Percentiles rank a stretch among this genome's conserved stretches.
Conservation (phyloP, 2,888 invertebrate genomes). For the Epirrhoe alternata region DNA sequence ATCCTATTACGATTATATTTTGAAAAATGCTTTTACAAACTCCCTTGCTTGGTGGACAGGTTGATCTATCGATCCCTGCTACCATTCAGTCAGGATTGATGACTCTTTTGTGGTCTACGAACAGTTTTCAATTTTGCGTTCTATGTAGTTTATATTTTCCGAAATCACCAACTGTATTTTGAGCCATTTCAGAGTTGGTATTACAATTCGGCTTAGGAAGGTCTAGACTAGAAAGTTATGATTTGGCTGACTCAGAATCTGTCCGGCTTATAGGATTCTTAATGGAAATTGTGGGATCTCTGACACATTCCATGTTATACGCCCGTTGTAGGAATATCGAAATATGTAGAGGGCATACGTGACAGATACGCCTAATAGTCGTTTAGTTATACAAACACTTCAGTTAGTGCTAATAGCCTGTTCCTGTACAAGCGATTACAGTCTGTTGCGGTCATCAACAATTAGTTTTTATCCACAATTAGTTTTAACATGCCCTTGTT, state of each 20-base stretch:
- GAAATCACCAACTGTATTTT: background rate
- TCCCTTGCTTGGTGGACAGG: background rate
- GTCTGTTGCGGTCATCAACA: constrained; percentile 24
- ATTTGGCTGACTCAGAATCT: background rate
- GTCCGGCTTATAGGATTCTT: background rate
- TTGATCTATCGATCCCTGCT: background rate
- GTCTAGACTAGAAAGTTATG: background rate
- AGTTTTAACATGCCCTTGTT: constrained; percentile 23
- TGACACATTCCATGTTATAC: background rate
- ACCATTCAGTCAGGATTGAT: background rate
- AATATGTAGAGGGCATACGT: constrained; percentile 5
- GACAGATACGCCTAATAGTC: constrained; percentile 4
- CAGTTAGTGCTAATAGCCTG: constrained; percentile 18
- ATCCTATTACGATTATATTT: background rate
- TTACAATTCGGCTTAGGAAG: background rate
- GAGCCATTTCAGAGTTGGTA: background rate
- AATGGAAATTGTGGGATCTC: background rate
- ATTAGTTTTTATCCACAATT: constrained; percentile 10
- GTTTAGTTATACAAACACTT: constrained; percentile 1
- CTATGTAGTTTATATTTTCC: background rate
- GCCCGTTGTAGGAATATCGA: constrained; percentile 6
- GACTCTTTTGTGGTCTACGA: too few relatives aligned
- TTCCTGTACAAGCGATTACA: constrained; percentile 23
- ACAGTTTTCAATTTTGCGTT: background rate
- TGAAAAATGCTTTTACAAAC: background rate